Conservation (phyloP, 2,797 vertebrate genomes). For the Acanthurus tractus region DNA sequence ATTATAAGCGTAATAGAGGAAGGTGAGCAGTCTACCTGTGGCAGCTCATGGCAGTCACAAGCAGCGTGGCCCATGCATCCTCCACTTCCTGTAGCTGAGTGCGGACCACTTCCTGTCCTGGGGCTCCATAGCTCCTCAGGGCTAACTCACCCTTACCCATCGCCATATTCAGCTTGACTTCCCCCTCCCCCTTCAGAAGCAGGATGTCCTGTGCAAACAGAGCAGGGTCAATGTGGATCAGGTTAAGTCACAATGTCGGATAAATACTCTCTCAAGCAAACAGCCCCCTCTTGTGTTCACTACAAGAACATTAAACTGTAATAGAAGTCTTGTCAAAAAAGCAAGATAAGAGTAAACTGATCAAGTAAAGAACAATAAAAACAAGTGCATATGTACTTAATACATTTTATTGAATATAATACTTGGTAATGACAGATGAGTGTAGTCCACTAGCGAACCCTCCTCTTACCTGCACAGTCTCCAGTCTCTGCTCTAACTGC, state of each 20-base stretch:
- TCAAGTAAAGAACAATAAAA: not conserved
- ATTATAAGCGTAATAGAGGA: not conserved
- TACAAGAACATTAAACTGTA: not conserved
- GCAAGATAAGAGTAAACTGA: not conserved
- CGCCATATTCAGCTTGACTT: constrained; percentile 96
- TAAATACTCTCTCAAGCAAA: constrained; percentile 41
- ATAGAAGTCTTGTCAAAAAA: not conserved
- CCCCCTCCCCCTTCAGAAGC: constrained; percentile 96
- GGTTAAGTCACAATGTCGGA: not conserved
- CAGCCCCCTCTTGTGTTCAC: constrained; percentile 71
- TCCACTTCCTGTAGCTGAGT: constrained; percentile 91
- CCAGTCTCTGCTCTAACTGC: constrained; percentile 88
- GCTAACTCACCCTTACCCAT: constrained; percentile 95
- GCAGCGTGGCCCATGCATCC: constrained; percentile 90
- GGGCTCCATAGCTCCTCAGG: constrained; percentile 86
- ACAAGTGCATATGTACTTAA: no score
- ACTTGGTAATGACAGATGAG: not conserved
- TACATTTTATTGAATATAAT: not conserved
- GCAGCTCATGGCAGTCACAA: constrained; percentile 89
- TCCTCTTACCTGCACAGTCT: constrained; percentile 90
- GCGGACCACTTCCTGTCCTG: constrained; percentile 91
- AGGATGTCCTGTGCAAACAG: constrained; percentile 92
- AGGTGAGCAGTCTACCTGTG: constrained; percentile 86
- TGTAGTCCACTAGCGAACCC: no score
- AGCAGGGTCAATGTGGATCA: constrained; percentile 10